These are phyloP conservation scores for Xyrauchen texanus DNA, from an alignment of 2,113 vertebrate genomes.

Conservation along the genomic window DNA sequence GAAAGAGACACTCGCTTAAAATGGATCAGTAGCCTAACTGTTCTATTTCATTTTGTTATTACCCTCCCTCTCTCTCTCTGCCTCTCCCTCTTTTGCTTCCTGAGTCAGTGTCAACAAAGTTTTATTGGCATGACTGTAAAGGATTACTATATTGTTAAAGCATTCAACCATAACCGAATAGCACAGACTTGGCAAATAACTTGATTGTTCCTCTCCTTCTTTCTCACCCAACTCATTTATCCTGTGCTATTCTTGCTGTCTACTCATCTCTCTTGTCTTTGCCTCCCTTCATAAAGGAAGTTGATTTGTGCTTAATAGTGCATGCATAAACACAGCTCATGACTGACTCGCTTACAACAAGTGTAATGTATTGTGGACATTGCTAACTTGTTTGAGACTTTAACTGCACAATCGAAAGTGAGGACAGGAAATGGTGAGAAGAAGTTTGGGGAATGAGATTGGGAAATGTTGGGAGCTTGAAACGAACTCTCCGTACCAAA, in stretches of 20 bases:
- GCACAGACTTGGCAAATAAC: neutral
- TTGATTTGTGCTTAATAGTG: neutral
- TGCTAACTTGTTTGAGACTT: no score
- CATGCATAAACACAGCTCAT: neutral
- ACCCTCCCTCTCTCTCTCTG: neutral
- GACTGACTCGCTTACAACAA: no score
- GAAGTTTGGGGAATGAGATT: no score
- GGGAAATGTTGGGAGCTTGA: no score
- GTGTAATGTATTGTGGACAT: no score
- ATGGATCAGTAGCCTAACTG: neutral
- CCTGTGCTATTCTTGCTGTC: neutral
- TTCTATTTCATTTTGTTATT: neutral
- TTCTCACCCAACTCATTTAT: neutral
- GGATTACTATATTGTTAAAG: neutral
- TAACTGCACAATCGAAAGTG: no score
- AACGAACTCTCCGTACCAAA: no score
- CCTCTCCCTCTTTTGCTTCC: neutral
- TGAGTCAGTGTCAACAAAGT: neutral
- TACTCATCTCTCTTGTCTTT: neutral
- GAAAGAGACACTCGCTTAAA: neutral
- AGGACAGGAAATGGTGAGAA: no score
- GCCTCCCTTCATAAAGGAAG: neutral
- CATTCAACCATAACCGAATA: neutral
- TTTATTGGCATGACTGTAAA: neutral
- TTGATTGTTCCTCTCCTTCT: neutral